A percentile compares a stretch with the other conserved stretches of the same genome.
phyloP scores from a whole-genome alignment of 2,888 invertebrate species.

The Himalopsyche japonica region DNA sequence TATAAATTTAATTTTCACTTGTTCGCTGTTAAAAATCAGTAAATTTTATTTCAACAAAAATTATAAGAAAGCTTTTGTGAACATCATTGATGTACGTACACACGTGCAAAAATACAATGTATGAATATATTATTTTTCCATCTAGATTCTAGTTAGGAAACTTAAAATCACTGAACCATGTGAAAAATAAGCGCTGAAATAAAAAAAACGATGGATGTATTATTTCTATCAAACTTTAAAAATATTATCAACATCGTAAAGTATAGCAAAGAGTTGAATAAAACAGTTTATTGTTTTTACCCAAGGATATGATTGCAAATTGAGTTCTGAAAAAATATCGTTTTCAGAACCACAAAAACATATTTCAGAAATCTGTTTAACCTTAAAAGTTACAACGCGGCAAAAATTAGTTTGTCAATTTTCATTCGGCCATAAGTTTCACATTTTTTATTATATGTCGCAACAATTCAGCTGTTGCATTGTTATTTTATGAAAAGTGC shows the following conservation, averaged over 20 bases:
- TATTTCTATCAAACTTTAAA: not conserved
- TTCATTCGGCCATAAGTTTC: slow-evolving; percentile 24
- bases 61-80: too few relatives aligned
- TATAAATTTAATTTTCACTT: too few relatives aligned
- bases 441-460: not conserved
- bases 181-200: too few relatives aligned
- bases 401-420: slow-evolving; percentile 6
- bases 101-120: too few relatives aligned
- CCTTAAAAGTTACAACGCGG: not conserved
- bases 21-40: too few relatives aligned
- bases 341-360: not conserved
- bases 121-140: too few relatives aligned
- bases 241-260: not conserved
- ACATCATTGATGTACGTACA: too few relatives aligned
- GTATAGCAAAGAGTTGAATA: not conserved
- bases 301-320: not conserved
- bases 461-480: not conserved
- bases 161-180: too few relatives aligned
- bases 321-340: not conserved
- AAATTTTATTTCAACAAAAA: too few relatives aligned
- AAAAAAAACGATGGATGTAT: not conserved
- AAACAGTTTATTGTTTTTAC: not conserved
- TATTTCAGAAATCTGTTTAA: not conserved
- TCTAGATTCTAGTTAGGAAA: too few relatives aligned
- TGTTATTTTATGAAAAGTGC: not conserved